Conservation (phyloP, 2,797 vertebrate species). For the Pitangus sulphuratus region DNA sequence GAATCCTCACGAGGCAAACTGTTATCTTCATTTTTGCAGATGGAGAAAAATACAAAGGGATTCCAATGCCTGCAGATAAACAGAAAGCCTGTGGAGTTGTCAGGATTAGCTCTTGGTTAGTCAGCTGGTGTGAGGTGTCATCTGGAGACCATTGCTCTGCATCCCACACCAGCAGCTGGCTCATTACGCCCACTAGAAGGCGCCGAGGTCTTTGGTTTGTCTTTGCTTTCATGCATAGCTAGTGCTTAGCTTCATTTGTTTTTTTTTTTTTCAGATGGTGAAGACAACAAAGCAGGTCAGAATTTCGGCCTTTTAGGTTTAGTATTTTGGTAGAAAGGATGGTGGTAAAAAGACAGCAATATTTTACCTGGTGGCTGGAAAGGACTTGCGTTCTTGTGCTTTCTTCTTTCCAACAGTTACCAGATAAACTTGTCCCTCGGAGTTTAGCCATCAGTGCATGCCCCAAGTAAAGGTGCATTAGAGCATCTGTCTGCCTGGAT, state of each 20-base stretch:
- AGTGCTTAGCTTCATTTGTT: neutral
- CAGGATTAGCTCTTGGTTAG: neutral
- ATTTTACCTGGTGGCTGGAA: accelerated
- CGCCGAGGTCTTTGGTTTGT: neutral
- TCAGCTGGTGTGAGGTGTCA: neutral
- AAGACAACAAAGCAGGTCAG: neutral
- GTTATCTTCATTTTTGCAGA: neutral
- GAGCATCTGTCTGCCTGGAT: neutral
- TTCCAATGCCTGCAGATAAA: neutral
- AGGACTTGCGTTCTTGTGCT: neutral
- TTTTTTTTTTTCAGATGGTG: neutral
- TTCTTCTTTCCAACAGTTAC: neutral
- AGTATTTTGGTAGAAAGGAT: neutral
- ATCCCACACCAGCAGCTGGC: neutral
- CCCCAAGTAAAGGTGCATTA: neutral
- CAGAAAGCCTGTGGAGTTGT: neutral
- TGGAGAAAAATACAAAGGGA: neutral
- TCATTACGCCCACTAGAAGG: neutral
- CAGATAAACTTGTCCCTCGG: neutral
- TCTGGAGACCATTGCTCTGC: neutral
- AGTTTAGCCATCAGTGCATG: neutral
- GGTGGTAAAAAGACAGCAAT: neutral
- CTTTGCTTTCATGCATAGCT: neutral
- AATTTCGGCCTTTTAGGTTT: neutral
- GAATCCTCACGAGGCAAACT: neutral